These are phyloP conservation scores for Myrmophylax atrothorax DNA, from an alignment of 2,113 vertebrate genomes.

Conservation along the genomic window DNA sequence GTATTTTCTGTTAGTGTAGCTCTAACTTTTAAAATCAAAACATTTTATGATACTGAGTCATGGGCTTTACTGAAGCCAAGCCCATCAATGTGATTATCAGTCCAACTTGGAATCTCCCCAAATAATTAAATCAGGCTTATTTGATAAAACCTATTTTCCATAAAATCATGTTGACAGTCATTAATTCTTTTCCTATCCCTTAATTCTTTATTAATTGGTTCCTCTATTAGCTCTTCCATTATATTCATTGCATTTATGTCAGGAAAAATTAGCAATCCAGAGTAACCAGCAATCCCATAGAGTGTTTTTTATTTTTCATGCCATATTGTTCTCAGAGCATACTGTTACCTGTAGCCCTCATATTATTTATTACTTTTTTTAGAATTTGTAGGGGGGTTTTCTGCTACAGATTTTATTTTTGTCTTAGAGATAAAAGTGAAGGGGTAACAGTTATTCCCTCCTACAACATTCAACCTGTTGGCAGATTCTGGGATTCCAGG, in stretches of 20 bases:
- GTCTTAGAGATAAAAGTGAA: not conserved
- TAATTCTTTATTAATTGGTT: constrained; percentile 67
- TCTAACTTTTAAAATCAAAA: constrained; percentile 35
- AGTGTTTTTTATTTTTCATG: not conserved
- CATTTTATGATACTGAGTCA: not conserved
- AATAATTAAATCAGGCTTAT: constrained; percentile 65
- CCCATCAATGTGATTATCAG: constrained; percentile 56
- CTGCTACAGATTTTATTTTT: not conserved
- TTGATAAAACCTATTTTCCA: constrained; percentile 66
- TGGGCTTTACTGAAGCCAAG: constrained; percentile 45
- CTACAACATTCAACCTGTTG: not conserved
- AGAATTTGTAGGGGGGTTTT: not conserved
- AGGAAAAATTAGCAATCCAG: constrained; percentile 35
- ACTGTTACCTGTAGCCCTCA: not conserved
- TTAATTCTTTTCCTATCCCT: constrained; percentile 46
- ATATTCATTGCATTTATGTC: constrained; percentile 32
- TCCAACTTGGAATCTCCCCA: constrained; percentile 57
- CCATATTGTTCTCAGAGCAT: not conserved
- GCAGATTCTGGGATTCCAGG: not conserved
- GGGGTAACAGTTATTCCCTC: not conserved
- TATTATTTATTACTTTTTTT: not conserved
- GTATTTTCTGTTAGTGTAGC: not conserved
- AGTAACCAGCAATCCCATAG: not conserved
- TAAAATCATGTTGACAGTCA: constrained; percentile 67
- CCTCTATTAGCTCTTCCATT: constrained; percentile 37